Conservation (phyloP, 1,140 invertebrate genomes). For the Druon quercuslanigerum region DNA sequence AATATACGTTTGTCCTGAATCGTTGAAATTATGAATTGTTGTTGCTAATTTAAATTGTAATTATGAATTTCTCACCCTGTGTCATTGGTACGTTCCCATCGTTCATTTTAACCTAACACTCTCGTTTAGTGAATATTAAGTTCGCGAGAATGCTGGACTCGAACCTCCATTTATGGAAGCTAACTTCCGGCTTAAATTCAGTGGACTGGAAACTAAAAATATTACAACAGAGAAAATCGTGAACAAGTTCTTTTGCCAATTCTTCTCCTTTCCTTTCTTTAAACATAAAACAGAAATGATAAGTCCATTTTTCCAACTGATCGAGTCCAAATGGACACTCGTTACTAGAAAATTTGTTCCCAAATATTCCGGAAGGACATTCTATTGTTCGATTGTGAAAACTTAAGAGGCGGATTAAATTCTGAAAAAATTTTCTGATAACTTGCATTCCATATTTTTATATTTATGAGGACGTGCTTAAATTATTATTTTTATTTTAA, state of each 20-base stretch:
- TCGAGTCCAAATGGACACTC: background rate
- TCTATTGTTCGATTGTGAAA: too few species aligned
- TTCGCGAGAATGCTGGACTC: slow-evolving; percentile 3
- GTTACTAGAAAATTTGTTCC: background rate
- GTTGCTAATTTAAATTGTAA: background rate
- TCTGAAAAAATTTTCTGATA: too few species aligned
- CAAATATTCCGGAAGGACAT: background rate
- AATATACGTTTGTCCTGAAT: too few species aligned
- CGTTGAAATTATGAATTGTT: too few species aligned
- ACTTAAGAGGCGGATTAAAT: too few species aligned
- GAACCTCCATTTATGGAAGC: slow-evolving; percentile 8
- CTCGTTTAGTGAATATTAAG: slow-evolving; percentile 21
- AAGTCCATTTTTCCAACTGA: background rate
- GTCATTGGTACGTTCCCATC: background rate
- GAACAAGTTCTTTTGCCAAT: background rate
- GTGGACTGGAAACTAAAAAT: background rate
- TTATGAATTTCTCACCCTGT: slow-evolving; percentile 15
- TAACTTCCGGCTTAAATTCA: slow-evolving; percentile 26
- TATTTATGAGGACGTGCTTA: too few species aligned
- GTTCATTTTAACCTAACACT: background rate
- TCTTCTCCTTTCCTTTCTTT: background rate
- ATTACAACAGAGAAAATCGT: background rate
- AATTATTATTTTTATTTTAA: too few species aligned
- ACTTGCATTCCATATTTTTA: too few species aligned
- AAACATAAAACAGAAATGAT: background rate